A percentile compares a stretch with the other conserved stretches of the same genome.
Evolutionary conservation across 2,888 invertebrate genomes (phyloP).

Genomic region (Acrocyrtus sp.): DNA sequence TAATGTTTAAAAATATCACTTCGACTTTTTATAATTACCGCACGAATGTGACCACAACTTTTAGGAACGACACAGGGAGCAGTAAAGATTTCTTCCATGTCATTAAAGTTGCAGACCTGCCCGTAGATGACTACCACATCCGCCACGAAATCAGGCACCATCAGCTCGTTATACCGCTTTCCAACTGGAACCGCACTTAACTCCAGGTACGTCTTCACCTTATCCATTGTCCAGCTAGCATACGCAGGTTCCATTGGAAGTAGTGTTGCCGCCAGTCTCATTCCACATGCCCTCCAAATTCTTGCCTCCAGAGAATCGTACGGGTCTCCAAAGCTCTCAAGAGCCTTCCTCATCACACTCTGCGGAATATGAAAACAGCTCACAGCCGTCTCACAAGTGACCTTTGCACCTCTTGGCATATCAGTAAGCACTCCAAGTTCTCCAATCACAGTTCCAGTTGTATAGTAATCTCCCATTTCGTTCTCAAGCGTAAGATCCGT

Average conservation of each 20-base stretch:
- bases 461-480: conserved; percentile 71
- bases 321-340: conserved; percentile 66
- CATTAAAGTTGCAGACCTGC: conserved; percentile 70
- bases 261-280: conserved; percentile 70
- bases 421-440: conserved; percentile 72
- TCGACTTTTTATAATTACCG: no score
- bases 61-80: conserved; percentile 73
- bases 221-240: conserved; percentile 66
- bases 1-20: no score
- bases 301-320: conserved; percentile 70
- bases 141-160: conserved; percentile 71
- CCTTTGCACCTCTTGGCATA: conserved; percentile 70
- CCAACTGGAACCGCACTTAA: conserved; percentile 71
- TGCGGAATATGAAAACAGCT: conserved; percentile 66
- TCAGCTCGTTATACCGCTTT: conserved; percentile 69
- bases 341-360: conserved; percentile 64
- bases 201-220: conserved; percentile 71
- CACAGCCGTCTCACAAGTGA: conserved; percentile 72
- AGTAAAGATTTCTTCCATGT: conserved; percentile 70
- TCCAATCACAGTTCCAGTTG: conserved; percentile 73
- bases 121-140: conserved; percentile 73
- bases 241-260: conserved; percentile 68
- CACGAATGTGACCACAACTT: conserved; percentile 65
- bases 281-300: conserved; percentile 73
- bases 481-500: conserved; percentile 69